Percentiles rank a stretch among this genome's conserved stretches.
These are phyloP conservation scores for Esox masquinongy DNA, from an alignment of 2,797 vertebrate species.

Conservation along the genomic window DNA sequence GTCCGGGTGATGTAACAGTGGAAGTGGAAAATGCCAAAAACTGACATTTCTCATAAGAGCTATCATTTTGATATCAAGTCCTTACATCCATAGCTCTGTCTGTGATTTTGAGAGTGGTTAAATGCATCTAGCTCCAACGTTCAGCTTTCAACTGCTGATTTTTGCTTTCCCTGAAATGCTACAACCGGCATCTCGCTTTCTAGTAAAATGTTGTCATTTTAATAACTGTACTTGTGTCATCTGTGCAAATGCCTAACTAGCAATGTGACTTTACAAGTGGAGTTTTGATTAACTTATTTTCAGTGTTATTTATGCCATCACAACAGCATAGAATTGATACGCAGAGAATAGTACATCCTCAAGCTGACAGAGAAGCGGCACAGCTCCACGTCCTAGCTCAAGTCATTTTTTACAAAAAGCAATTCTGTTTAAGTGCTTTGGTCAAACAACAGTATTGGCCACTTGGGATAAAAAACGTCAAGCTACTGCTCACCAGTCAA, in stretches of 20 bases:
- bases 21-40: no score
- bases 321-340: neutral
- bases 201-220: neutral
- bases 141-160: no score
- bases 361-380: slow-evolving; percentile 54
- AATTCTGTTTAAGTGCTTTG: slow-evolving; percentile 65
- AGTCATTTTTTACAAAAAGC: slow-evolving; percentile 54
- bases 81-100: no score
- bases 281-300: neutral
- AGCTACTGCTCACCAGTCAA: slow-evolving; percentile 44
- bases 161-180: neutral
- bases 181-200: neutral
- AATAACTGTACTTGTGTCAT: neutral
- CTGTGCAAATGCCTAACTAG: neutral
- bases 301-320: neutral
- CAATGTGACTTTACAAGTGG: neutral
- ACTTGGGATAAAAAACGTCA: slow-evolving; percentile 41
- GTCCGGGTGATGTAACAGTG: no score
- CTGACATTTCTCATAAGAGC: no score
- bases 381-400: slow-evolving; percentile 39
- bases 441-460: slow-evolving; percentile 59
- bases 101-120: no score
- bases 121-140: no score
- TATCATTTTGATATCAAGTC: no score
- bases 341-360: slow-evolving; percentile 14